Base-by-base conservation (phyloP, 2,113 vertebrate genomes). In the Ardeotis arabs region DNA sequence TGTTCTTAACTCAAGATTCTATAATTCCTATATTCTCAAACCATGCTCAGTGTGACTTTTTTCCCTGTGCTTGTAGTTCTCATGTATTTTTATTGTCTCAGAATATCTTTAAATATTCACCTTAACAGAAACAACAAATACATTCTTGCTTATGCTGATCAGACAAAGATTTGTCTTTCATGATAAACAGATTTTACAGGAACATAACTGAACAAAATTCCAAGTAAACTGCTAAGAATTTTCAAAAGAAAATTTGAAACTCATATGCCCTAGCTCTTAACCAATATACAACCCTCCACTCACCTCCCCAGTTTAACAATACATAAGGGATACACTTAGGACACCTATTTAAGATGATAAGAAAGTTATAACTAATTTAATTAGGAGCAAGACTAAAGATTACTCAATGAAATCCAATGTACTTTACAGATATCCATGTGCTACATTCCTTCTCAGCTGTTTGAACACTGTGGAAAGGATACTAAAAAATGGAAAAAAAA, bases 281-380 rank as follows among this genome's bases (percentile, higher is more conserved):
- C 3, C 3, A 44, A 9, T 29, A 18, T 58, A 31, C 17, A 22
- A 9, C 4, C 2, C 4, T 3, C 9, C 4, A 1, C 4, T 3
- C 18, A 1, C 2, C 1, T 9, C 4, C 3, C 9, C 12, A 39
- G 66, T 63, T 70, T 49, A 62, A 29, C 5, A 49, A 16, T 18
- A 47, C 8, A 28, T 64, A 66, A 44, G 41, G 15, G 7, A 53
- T 69, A 56, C 0, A 1, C 13, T 77, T n/a, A 28, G 16, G 31
- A 60, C 28, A 72, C 3, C 2, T 50, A 21, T 63, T 87, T 75
- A 87, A 87, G 29, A 12, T 4, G 64, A 52, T 59, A 17, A 45
- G 21, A 70, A 92, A n/a, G 1, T 49, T n/a, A 45, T 29, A 39
- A 33, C 17, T 82, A 70, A 82, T 79, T 59, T 35, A 63, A 70